A percentile compares a stretch with the other conserved stretches of the same genome.
phyloP scores from a whole-genome alignment of 2,113 vertebrate species.

The Platichthys stellatus region DNA sequence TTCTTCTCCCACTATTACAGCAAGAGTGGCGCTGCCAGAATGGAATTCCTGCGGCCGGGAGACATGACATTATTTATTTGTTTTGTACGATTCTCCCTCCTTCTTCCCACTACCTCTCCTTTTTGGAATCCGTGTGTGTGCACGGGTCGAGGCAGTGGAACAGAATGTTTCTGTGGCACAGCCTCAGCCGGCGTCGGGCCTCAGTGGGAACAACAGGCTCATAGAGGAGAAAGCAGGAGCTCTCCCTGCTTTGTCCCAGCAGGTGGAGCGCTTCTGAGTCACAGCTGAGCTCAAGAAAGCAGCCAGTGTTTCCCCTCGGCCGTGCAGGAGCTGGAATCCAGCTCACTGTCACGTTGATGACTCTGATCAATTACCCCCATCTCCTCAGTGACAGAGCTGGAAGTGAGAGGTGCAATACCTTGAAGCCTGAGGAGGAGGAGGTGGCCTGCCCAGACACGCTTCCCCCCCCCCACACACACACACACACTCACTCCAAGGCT shows the following conservation, averaged over 20 bases:
- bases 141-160: slow-evolving; percentile 84
- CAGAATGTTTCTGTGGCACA: slow-evolving; percentile 89
- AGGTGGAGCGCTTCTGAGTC: slow-evolving; percentile 73
- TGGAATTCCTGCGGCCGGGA: slow-evolving; percentile 92
- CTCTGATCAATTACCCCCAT: slow-evolving; percentile 61
- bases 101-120: slow-evolving; percentile 77
- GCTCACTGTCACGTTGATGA: slow-evolving; percentile 38
- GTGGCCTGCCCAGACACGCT: slow-evolving; percentile 53
- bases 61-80: slow-evolving; percentile 91
- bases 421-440: slow-evolving; percentile 10
- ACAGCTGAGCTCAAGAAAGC: slow-evolving; percentile 49
- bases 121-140: slow-evolving; percentile 82
- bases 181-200: slow-evolving; percentile 44
- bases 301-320: slow-evolving; percentile 49
- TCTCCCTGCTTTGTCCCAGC: slow-evolving; percentile 67
- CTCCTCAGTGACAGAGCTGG: slow-evolving; percentile 46
- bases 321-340: slow-evolving; percentile 50
- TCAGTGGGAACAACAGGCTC: slow-evolving; percentile 70
- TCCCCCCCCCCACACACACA: background rate
- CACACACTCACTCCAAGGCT: slow-evolving; percentile 55
- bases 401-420: slow-evolving; percentile 56
- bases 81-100: slow-evolving; percentile 84
- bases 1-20: slow-evolving; percentile 86
- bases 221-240: slow-evolving; percentile 50
- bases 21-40: slow-evolving; percentile 84